A percentile compares a stretch with the other conserved stretches of the same genome.
These are phyloP conservation scores for Tuta absoluta DNA, from an alignment of 2,888 invertebrate genomes.

Conservation along the genomic window DNA sequence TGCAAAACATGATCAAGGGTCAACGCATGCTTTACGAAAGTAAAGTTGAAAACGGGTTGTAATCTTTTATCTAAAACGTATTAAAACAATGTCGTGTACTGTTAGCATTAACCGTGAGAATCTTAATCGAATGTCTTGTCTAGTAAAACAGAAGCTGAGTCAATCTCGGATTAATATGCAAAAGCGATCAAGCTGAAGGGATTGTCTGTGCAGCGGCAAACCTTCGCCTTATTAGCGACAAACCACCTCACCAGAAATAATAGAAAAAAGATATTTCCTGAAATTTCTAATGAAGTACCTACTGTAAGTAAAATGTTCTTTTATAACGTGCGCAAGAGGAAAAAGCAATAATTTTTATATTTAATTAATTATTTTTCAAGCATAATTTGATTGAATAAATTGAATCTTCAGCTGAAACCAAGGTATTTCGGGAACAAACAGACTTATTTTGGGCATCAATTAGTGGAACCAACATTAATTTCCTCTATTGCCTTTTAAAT, in stretches of 20 bases:
- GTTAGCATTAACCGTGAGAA: not conserved
- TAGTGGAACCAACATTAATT: not conserved
- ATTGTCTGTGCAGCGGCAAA: slow-evolving; percentile 50
- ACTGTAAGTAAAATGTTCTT: too few species aligned
- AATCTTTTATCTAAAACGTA: not conserved
- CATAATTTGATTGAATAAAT: too few species aligned
- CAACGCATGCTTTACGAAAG: too few species aligned
- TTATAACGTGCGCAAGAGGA: too few species aligned
- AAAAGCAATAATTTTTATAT: too few species aligned
- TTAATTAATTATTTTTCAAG: too few species aligned
- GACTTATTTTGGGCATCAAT: not conserved
- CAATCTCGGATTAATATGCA: slow-evolving; percentile 60
- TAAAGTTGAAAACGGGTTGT: not conserved
- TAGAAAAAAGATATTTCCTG: too few species aligned
- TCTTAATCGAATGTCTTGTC: slow-evolving; percentile 17
- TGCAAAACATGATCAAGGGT: too few species aligned
- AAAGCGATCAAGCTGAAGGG: slow-evolving; percentile 56
- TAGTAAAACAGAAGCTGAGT: not conserved
- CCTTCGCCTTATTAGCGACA: not conserved
- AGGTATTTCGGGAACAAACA: not conserved
- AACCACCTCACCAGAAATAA: not conserved
- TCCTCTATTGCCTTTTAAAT: not conserved
- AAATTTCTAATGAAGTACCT: too few species aligned
- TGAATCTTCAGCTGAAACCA: not conserved
- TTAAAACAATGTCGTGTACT: not conserved